phyloP scores from a whole-genome alignment of 1,140 invertebrate genomes.

The Daktulosphaira vitifoliae region DNA sequence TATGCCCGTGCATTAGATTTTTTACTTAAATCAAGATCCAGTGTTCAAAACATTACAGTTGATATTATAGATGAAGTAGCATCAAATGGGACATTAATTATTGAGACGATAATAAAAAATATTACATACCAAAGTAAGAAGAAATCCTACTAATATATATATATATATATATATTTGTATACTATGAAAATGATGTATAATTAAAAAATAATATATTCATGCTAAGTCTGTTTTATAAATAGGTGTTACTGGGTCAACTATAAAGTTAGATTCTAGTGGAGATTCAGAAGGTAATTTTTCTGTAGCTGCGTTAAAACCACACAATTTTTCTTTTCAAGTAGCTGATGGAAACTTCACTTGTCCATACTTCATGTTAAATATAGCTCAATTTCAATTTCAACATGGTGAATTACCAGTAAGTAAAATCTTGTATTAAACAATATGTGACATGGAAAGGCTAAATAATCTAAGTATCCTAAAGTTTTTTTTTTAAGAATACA shows the following conservation, averaged over 20 bases:
- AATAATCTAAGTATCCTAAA: too few species aligned
- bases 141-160: neutral
- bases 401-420: constrained; percentile 42
- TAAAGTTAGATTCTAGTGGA: constrained; percentile 82
- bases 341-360: constrained; percentile 54
- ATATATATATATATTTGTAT: too few species aligned
- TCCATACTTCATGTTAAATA: constrained; percentile 65
- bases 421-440: too few species aligned
- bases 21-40: constrained; percentile 50
- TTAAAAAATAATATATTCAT: too few species aligned
- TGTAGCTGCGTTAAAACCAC: constrained; percentile 65
- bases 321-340: constrained; percentile 33
- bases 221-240: too few species aligned
- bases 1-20: constrained; percentile 79
- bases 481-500: too few species aligned
- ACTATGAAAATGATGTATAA: neutral
- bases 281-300: constrained; percentile 97
- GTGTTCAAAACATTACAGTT: constrained; percentile 48
- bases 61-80: constrained; percentile 60
- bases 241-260: constrained; percentile 88
- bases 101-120: constrained; percentile 67
- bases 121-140: constrained; percentile 69
- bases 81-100: constrained; percentile 65
- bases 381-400: constrained; percentile 68
- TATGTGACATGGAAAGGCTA: too few species aligned